Evolutionary conservation across 1,140 invertebrate species (phyloP).

Genomic region (Thaumetopoea pityocampa): DNA sequence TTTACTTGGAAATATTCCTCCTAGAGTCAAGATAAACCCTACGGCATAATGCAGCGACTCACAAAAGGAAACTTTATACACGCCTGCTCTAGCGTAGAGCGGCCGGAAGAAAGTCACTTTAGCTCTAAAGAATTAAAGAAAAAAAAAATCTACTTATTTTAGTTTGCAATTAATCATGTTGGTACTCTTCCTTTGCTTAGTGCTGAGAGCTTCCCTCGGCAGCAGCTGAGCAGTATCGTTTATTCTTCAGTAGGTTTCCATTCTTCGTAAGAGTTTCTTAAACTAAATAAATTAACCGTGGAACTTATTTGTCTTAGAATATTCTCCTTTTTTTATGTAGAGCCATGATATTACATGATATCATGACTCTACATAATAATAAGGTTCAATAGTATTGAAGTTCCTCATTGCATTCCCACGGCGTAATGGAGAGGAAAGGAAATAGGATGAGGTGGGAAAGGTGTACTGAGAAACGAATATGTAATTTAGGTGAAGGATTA

Average conservation of each 20-base stretch:
- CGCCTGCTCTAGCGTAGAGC: slow-evolving; percentile 5
- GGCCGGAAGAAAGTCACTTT: slow-evolving; percentile 10
- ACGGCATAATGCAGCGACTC: slow-evolving; percentile 3
- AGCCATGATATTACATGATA: too few relatives aligned
- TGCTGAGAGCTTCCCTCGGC: slow-evolving; percentile 17
- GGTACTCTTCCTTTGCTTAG: slow-evolving; percentile 16
- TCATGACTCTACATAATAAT: too few relatives aligned
- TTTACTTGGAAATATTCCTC: slow-evolving; percentile 11
- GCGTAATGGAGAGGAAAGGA: too few relatives aligned
- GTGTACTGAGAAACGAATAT: too few relatives aligned
- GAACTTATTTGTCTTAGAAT: slow-evolving; percentile 1
- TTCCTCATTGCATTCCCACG: too few relatives aligned
- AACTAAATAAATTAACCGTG: slow-evolving; percentile 21
- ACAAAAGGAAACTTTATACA: slow-evolving; percentile 15
- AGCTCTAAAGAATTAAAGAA: slow-evolving; percentile 16
- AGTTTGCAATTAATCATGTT: slow-evolving; percentile 26
- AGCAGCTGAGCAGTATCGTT: slow-evolving; percentile 25
- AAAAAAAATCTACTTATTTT: slow-evolving; percentile 23
- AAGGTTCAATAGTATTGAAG: too few relatives aligned
- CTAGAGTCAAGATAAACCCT: slow-evolving; percentile 12
- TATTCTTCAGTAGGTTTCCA: slow-evolving; percentile 16
- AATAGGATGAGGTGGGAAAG: too few relatives aligned
- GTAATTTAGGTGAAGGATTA: too few relatives aligned
- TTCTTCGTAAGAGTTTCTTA: slow-evolving; percentile 17
- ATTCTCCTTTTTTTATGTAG: too few relatives aligned